Evolutionary conservation across 1,140 invertebrate genomes (phyloP), one percentile per base, ranked within the genome.

Genomic region (Leptoteleia sp.): DNA sequence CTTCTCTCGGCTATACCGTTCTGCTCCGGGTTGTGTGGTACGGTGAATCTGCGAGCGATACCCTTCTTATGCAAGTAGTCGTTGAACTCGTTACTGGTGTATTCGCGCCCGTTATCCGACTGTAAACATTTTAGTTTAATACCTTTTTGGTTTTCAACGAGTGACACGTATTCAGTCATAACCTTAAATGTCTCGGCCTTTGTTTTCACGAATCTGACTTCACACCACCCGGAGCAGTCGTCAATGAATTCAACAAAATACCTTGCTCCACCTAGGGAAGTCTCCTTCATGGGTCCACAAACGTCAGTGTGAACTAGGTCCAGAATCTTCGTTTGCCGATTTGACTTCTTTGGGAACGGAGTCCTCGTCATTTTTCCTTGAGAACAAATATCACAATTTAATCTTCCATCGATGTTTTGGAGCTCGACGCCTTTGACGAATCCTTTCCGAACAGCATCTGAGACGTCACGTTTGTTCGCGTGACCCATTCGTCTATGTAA

Each of bases 401-500:
- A 5, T 35, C 35, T 5, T n/a, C 4, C 6, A 3, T 0, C 4
- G 4, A 16, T 3, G 12, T 55, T 6, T 15, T 38, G 1, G 12
- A 55, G 3, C 0, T 15, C 0, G 0, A 55, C 6, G 4, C 37
- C 52, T 3, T 4, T 19, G 0, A 57, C 0, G 4, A n/a, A 8
- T 0, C n/a, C 25, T 16, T 17, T 16, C 1, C 25, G 12, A 3
- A 40, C 29, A 0, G 52, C 52, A 0, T 27, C 37, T 3, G 15
- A 3, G 2, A 57, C 42, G 9, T 57, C 52, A 0, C 9, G 40
- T 9, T 4, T 22, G n/a, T 57, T 57, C 9, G 16, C 25, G 29
- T 57, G 52, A 0, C 52, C 37, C 1, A 57, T 2, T 25, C 15
- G 22, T 57, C 15, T 57, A 16, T 57, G 52, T 4, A 50, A 9